A percentile compares a stretch with the other conserved stretches of the same genome.
These are phyloP conservation scores for Cenopis cana DNA, from an alignment of 2,888 invertebrate species.

Conservation along the genomic window DNA sequence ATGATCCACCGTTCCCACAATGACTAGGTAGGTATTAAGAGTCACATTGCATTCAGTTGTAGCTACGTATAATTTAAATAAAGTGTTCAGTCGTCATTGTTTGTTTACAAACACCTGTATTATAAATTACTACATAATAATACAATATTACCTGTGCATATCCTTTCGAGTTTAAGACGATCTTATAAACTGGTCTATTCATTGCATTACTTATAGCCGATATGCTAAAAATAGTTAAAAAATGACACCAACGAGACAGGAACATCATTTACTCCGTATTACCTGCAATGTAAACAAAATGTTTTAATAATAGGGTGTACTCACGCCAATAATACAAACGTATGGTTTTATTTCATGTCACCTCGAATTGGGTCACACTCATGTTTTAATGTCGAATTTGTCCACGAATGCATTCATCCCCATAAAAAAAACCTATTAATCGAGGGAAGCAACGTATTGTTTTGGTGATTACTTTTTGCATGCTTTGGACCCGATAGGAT, in stretches of 20 bases:
- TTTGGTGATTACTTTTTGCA: too few species aligned
- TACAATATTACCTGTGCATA: slow-evolving; percentile 86
- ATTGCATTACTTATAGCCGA: slow-evolving; percentile 56
- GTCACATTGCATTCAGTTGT: neutral
- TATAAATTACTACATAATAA: too few species aligned
- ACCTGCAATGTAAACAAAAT: slow-evolving; percentile 1
- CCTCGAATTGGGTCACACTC: too few species aligned
- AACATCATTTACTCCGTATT: slow-evolving; percentile 42
- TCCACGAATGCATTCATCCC: too few species aligned
- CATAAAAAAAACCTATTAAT: too few species aligned
- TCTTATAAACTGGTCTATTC: slow-evolving; percentile 84
- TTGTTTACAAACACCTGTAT: neutral
- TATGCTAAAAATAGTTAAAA: slow-evolving; percentile 54
- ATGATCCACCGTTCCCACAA: too few species aligned
- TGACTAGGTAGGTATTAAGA: neutral
- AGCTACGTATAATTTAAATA: neutral
- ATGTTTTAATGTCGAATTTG: too few species aligned
- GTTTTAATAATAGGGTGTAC: too few species aligned
- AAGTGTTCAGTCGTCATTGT: neutral
- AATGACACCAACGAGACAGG: slow-evolving; percentile 46
- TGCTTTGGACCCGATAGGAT: too few species aligned
- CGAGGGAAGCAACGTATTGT: too few species aligned
- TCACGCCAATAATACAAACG: too few species aligned
- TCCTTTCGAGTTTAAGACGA: slow-evolving; percentile 87
- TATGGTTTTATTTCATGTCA: too few species aligned